Evolutionary conservation across 2,888 invertebrate genomes (phyloP).

Genomic region (Acheta domesticus): DNA sequence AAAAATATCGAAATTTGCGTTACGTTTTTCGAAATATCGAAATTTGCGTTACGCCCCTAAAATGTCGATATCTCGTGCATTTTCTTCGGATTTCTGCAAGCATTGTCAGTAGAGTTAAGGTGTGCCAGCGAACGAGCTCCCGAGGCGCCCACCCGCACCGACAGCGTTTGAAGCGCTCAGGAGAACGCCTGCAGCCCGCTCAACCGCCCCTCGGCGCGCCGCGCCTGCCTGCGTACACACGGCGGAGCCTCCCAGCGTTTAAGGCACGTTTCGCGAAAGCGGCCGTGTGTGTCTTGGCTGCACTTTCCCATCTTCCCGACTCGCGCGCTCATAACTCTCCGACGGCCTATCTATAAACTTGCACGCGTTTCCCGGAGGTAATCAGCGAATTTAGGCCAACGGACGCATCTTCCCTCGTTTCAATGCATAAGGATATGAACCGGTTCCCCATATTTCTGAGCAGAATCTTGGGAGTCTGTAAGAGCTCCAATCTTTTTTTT

Average conservation of each 20-base stretch:
- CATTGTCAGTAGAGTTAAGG: too few species aligned
- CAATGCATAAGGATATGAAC: slow-evolving; percentile 5
- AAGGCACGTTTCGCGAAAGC: neutral
- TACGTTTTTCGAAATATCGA: too few species aligned
- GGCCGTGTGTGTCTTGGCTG: neutral
- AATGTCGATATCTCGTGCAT: too few species aligned
- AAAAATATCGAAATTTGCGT: too few species aligned
- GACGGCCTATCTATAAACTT: neutral
- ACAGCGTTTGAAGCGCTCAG: neutral
- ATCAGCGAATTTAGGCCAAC: neutral
- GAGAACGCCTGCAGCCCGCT: neutral
- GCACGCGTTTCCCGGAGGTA: neutral
- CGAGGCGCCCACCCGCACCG: neutral
- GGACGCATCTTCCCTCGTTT: neutral
- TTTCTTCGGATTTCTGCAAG: too few species aligned
- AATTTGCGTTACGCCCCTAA: too few species aligned
- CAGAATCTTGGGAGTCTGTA: neutral
- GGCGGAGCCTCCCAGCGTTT: neutral
- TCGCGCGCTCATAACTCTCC: neutral
- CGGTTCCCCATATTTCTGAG: neutral
- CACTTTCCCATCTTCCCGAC: neutral
- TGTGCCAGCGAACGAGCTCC: neutral
- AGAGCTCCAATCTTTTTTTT: too few species aligned
- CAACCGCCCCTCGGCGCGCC: neutral
- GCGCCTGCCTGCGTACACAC: neutral